Percentiles rank a stretch among this genome's conserved stretches.
Conservation (phyloP, 2,888 invertebrate genomes). For the Catocala sponsa region DNA sequence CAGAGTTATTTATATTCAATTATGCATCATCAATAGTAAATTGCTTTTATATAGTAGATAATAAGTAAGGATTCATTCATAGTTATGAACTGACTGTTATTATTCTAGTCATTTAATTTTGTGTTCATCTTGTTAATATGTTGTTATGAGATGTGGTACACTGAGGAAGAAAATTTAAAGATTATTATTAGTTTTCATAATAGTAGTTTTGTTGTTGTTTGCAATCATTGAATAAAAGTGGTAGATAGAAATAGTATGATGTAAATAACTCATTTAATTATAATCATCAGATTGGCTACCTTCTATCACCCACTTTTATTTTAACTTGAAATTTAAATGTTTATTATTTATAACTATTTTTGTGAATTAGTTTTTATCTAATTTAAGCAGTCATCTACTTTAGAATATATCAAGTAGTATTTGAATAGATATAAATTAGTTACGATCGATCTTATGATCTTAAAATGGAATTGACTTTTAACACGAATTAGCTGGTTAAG, state of each 20-base stretch:
- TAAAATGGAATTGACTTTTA: slow-evolving; percentile 46
- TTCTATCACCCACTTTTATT: background rate
- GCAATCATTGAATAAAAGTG: no score
- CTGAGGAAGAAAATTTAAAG: no score
- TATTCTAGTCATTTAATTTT: slow-evolving; percentile 37
- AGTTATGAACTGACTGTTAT: slow-evolving; percentile 35
- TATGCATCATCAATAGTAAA: slow-evolving; percentile 26
- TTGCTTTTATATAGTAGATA: slow-evolving; percentile 13
- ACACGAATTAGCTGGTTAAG: slow-evolving; percentile 31
- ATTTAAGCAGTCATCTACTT: no score
- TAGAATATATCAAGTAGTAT: no score
- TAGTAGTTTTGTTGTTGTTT: no score
- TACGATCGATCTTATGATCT: slow-evolving; percentile 34
- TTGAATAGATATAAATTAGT: slow-evolving; percentile 8
- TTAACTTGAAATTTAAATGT: no score
- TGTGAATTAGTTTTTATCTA: no score
- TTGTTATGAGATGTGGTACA: background rate
- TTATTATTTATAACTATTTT: no score
- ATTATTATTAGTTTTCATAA: no score
- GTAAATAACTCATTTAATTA: no score
- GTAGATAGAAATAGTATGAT: no score
- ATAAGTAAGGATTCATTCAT: slow-evolving; percentile 26
- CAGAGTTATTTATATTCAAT: slow-evolving; percentile 36
- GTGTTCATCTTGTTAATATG: background rate
- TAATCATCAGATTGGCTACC: no score